Conservation (phyloP, 2,888 invertebrate genomes). For the Melieria crassipennis region DNA sequence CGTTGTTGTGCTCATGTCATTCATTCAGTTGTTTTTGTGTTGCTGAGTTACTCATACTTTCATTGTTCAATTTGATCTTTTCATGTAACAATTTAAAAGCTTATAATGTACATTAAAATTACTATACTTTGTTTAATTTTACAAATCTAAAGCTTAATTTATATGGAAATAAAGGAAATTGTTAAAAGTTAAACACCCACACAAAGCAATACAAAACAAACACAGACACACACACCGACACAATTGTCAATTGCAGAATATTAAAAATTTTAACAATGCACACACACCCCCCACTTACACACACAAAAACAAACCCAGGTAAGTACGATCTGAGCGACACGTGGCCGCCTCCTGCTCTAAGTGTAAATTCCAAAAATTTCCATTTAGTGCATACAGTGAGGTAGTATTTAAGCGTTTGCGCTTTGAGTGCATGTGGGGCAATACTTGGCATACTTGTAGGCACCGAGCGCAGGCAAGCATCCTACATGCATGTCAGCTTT, state of each 20-base stretch:
- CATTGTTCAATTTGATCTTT: conserved; percentile 1
- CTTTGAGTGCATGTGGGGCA: no score
- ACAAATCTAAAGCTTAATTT: not conserved
- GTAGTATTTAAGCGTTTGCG: no score
- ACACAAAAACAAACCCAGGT: no score
- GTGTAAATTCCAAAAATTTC: not conserved
- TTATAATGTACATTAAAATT: conserved; percentile 23
- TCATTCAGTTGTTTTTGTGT: not conserved
- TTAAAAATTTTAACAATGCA: conserved; percentile 1
- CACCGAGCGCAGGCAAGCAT: no score
- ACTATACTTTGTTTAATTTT: conserved; percentile 24
- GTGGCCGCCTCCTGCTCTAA: not conserved
- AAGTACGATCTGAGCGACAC: no score
- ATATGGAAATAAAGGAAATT: no score
- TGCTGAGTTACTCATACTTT: not conserved
- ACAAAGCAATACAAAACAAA: not conserved
- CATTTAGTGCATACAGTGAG: no score
- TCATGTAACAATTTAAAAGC: conserved; percentile 23
- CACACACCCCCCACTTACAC: not conserved
- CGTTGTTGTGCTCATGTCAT: no score
- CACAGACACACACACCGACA: not conserved
- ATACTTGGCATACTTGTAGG: no score
- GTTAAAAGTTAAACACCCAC: not conserved
- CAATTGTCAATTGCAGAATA: not conserved
- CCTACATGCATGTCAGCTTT: no score